Conservation (phyloP, 2,113 vertebrate genomes). For the Ardeotis arabs region DNA sequence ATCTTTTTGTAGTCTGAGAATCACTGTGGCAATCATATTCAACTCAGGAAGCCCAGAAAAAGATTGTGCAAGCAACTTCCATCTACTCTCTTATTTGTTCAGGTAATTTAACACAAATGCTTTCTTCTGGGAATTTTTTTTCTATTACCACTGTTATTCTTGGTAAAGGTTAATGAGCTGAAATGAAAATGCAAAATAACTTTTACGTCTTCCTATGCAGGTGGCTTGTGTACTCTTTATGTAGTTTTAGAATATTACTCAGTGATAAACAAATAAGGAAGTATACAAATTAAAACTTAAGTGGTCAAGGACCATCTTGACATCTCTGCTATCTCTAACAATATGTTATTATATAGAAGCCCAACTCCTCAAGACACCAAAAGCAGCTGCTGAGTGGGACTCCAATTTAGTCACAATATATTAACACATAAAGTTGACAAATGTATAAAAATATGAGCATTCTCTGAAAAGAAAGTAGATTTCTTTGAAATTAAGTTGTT, state of each 20-base stretch:
- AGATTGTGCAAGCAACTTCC: not conserved
- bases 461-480: not conserved
- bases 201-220: not conserved
- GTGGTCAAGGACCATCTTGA: not conserved
- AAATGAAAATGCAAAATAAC: not conserved
- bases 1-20: not conserved
- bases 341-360: not conserved
- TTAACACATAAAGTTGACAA: not conserved
- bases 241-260: not conserved
- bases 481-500: not conserved
- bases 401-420: not conserved
- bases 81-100: not conserved
- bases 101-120: not conserved
- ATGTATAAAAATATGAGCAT: not conserved
- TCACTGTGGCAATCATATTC: not conserved
- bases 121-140: not conserved
- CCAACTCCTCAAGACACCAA: not conserved
- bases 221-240: not conserved
- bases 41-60: not conserved
- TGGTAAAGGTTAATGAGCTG: not conserved
- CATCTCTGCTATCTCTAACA: not conserved
- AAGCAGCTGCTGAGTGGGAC: not conserved
- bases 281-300: not conserved
- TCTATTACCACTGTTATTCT: not conserved
- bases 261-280: not conserved